phyloP scores from a whole-genome alignment of 2,888 invertebrate genomes.

The Nomada ruficornis region DNA sequence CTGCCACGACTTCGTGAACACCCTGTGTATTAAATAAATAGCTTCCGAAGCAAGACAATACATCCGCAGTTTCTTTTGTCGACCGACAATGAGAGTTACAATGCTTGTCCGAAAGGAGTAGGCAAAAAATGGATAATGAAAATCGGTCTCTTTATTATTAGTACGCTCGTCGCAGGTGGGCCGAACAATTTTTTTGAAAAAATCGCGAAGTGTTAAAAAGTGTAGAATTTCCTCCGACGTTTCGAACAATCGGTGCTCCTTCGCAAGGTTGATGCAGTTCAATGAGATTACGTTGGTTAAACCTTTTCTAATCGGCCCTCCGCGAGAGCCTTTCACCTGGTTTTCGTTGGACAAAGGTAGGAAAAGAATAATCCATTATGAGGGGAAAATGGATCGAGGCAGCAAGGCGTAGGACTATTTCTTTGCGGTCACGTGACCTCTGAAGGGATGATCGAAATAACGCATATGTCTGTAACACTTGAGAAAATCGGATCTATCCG shows the following conservation, averaged over 20 bases:
- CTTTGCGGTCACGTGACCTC: constrained; percentile 8
- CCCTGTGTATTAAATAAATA: too few species aligned
- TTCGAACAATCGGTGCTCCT: constrained; percentile 8
- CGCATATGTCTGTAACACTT: constrained; percentile 41
- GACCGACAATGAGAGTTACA: too few species aligned
- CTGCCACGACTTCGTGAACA: too few species aligned
- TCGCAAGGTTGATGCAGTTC: constrained; percentile 38
- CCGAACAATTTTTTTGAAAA: too few species aligned
- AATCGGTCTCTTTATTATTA: too few species aligned
- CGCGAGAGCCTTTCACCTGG: constrained; percentile 74
- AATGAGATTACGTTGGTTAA: constrained; percentile 76
- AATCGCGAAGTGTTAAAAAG: constrained; percentile 5
- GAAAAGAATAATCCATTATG: constrained; percentile 75
- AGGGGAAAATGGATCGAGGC: constrained; percentile 31
- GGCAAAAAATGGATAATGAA: too few species aligned
- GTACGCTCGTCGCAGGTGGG: too few species aligned
- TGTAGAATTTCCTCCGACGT: constrained; percentile 20
- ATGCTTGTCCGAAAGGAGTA: too few species aligned
- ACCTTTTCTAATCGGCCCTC: constrained; percentile 70
- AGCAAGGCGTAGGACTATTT: constrained; percentile 41
- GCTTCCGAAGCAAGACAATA: too few species aligned
- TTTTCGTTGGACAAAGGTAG: constrained; percentile 74
- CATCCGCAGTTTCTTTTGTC: too few species aligned
- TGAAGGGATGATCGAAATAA: constrained; percentile 7
- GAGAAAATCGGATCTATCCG: constrained; percentile 35